These are phyloP conservation scores for Delia radicum DNA, from an alignment of 1,140 invertebrate species.

Conservation along the genomic window DNA sequence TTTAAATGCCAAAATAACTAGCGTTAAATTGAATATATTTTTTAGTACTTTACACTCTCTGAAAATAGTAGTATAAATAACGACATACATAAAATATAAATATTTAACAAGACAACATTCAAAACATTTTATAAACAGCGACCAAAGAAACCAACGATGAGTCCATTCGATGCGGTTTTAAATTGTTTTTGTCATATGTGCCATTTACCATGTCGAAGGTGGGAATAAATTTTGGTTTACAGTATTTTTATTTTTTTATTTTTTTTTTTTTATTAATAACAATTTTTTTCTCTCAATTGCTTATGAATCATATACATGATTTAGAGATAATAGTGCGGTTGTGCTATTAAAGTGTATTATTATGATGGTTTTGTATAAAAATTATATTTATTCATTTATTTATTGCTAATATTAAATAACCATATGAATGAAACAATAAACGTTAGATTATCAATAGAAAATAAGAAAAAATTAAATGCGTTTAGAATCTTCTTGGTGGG, in stretches of 20 bases:
- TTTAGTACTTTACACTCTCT: not conserved
- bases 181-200: constrained; percentile 31
- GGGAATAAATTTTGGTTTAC: constrained; percentile 16
- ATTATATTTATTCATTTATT: too few relatives aligned
- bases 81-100: not conserved
- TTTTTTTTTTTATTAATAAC: not conserved
- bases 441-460: too few relatives aligned
- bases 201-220: constrained; percentile 29
- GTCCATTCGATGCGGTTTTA: constrained; percentile 31
- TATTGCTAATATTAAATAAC: too few relatives aligned
- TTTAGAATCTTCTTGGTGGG: too few relatives aligned
- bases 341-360: not conserved
- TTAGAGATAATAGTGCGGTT: not conserved
- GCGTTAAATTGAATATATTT: not conserved
- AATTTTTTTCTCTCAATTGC: constrained; percentile 12
- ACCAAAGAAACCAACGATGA: constrained; percentile 26
- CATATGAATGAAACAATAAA: too few relatives aligned
- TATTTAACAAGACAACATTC: not conserved
- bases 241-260: constrained; percentile 7
- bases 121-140: not conserved
- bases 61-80: not conserved
- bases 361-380: too few relatives aligned
- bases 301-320: not conserved
- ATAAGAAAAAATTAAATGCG: too few relatives aligned
- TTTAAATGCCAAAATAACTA: constrained; percentile 3